phyloP scores from a whole-genome alignment of 2,113 vertebrate species.

The Notothenia coriiceps region DNA sequence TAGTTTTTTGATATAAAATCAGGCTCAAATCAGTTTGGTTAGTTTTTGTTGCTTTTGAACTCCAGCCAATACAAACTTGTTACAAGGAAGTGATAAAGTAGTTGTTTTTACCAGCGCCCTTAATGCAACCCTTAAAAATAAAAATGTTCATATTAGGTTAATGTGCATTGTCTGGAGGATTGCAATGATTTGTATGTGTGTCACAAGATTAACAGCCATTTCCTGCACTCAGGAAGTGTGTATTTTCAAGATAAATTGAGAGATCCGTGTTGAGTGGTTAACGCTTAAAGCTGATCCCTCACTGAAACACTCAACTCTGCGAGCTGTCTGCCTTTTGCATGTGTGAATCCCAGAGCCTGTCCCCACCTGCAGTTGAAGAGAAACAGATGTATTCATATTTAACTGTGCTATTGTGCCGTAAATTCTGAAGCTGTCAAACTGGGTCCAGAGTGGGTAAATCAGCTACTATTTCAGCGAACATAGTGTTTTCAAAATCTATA shows the following conservation, averaged over 20 bases:
- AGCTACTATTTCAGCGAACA: not conserved
- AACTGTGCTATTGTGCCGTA: not conserved
- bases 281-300: constrained; percentile 17
- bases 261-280: constrained; percentile 1
- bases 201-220: constrained; percentile 15
- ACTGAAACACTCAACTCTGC: constrained; percentile 22
- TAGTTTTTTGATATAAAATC: not conserved
- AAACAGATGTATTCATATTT: constrained; percentile 32
- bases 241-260: constrained; percentile 27
- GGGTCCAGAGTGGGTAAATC: constrained; percentile 3
- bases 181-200: constrained; percentile 23
- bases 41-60: constrained; percentile 17
- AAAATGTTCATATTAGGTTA: not conserved
- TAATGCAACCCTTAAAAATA: not conserved
- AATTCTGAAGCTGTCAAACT: not conserved
- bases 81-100: constrained; percentile 15
- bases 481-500: constrained; percentile 2
- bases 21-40: not conserved
- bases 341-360: constrained; percentile 18
- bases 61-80: constrained; percentile 7
- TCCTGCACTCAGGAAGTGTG: constrained; percentile 27
- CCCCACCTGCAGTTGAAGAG: constrained; percentile 13
- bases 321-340: constrained; percentile 31
- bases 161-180: not conserved
- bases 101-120: not conserved